phyloP scores from a whole-genome alignment of 2,888 invertebrate species.

The Zhuqinia jingwanae region DNA sequence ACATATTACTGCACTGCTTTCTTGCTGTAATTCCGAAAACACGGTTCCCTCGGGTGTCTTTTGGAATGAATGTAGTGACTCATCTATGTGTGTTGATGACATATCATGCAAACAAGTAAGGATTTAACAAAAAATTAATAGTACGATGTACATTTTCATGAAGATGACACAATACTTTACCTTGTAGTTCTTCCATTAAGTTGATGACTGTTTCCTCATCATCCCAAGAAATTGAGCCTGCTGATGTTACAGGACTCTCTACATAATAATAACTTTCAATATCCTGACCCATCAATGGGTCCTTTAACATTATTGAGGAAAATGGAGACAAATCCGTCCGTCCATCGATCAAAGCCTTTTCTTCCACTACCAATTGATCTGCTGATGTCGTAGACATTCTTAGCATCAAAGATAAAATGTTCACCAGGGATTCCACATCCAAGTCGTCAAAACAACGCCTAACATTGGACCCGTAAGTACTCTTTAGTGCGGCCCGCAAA shows the following conservation, averaged over 20 bases:
- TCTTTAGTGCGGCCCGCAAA: constrained; percentile 55
- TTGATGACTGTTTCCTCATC: constrained; percentile 6
- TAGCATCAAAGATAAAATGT: constrained; percentile 61
- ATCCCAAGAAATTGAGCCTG: not conserved
- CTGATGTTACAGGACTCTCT: not conserved
- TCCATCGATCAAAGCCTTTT: not conserved
- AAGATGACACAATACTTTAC: not conserved
- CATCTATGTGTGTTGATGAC: no score
- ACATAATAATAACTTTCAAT: not conserved
- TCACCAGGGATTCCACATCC: constrained; percentile 73
- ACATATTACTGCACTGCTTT: no score
- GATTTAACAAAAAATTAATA: no score
- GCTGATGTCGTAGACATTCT: not conserved
- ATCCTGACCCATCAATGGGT: not conserved
- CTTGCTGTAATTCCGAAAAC: no score
- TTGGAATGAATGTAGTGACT: no score
- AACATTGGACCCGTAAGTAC: constrained; percentile 74
- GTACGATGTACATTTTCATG: not conserved
- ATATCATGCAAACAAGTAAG: no score
- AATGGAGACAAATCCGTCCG: not conserved
- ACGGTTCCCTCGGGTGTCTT: no score
- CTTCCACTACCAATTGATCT: not conserved
- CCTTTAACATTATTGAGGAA: not conserved
- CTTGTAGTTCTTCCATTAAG: not conserved
- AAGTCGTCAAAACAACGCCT: constrained; percentile 68